Conservation (phyloP, 2,113 vertebrate species). For the Rhagologus leucostigma region DNA sequence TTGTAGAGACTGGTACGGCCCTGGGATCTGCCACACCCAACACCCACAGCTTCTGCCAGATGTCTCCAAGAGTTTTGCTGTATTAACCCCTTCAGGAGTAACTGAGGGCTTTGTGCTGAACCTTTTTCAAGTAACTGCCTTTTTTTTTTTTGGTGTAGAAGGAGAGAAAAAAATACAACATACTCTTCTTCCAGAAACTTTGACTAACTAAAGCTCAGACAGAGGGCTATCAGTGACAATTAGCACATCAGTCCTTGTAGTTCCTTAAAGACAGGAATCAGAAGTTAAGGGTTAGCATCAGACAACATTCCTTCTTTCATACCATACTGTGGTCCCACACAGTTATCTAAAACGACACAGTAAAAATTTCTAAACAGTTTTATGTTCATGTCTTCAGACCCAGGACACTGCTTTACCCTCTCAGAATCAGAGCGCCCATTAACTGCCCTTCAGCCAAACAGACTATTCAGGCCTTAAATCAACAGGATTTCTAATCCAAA, state of each 20-base stretch:
- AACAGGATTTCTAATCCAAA: constrained; percentile 21
- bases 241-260: neutral
- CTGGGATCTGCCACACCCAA: constrained; percentile 81
- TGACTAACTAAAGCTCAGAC: neutral
- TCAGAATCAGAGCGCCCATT: neutral
- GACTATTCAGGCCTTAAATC: constrained; percentile 8
- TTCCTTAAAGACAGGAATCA: neutral
- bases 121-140: neutral
- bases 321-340: neutral
- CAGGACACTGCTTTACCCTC: neutral
- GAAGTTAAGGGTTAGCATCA: neutral
- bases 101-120: neutral
- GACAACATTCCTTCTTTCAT: neutral
- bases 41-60: constrained; percentile 84
- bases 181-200: neutral
- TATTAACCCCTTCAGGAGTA: constrained; percentile 69
- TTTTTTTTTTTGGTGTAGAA: neutral
- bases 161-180: neutral
- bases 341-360: neutral
- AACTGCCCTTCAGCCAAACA: neutral
- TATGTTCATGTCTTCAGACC: neutral
- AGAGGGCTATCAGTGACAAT: neutral
- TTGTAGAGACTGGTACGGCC: constrained; percentile 90
- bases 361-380: neutral
- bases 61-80: constrained; percentile 70